These are phyloP conservation scores for Philhelius pedissequus DNA, from an alignment of 2,888 invertebrate genomes.

Conservation along the genomic window DNA sequence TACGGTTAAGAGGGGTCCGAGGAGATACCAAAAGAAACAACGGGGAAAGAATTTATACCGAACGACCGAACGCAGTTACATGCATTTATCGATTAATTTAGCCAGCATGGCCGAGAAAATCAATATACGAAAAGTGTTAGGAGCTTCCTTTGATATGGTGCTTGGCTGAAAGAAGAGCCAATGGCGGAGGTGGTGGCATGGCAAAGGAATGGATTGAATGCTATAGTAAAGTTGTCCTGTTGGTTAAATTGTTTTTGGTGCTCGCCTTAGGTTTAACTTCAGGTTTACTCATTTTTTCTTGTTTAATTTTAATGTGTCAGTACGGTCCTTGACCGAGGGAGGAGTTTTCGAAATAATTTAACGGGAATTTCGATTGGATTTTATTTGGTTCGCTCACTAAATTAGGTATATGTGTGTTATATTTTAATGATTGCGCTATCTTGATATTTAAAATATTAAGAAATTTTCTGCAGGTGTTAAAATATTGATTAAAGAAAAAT, in stretches of 20 bases:
- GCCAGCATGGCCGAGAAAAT: slow-evolving; percentile 55
- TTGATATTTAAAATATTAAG: not conserved
- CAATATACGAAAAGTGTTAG: slow-evolving; percentile 45
- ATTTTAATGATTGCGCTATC: not conserved
- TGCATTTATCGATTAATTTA: slow-evolving; percentile 68
- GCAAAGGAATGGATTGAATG: not conserved
- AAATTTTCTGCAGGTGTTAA: no score
- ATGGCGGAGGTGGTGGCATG: slow-evolving; percentile 11
- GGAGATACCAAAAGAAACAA: not conserved
- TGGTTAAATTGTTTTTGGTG: slow-evolving; percentile 46
- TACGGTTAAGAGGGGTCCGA: slow-evolving; percentile 24
- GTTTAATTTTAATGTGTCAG: slow-evolving; percentile 33
- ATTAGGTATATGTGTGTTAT: not conserved
- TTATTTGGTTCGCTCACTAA: not conserved
- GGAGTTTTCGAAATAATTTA: slow-evolving; percentile 13
- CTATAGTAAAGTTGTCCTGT: slow-evolving; percentile 15
- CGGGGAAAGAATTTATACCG: not conserved
- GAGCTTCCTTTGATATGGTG: slow-evolving; percentile 13
- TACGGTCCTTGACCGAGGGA: slow-evolving; percentile 47
- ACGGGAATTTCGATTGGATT: slow-evolving; percentile 5
- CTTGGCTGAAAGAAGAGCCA: slow-evolving; percentile 11
- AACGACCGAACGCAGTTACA: slow-evolving; percentile 52
- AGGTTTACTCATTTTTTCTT: not conserved
- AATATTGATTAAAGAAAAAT: no score
- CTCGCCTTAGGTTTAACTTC: slow-evolving; percentile 12